Conservation (phyloP, 2,888 invertebrate genomes). For the Platerodrilus igneus region DNA sequence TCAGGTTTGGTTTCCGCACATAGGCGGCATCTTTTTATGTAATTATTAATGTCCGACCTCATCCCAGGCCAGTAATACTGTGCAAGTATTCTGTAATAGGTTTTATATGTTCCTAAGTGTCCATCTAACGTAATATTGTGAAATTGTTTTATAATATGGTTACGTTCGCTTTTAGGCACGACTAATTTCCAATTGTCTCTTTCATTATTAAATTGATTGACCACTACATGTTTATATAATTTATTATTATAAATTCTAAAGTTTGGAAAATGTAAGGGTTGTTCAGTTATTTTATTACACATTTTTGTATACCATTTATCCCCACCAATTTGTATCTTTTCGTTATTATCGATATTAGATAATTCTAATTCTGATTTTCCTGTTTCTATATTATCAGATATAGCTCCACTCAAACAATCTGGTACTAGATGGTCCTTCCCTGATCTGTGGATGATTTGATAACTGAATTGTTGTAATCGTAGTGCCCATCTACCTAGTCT, state of each 20-base stretch:
- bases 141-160: constrained; percentile 17
- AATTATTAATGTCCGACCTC: constrained; percentile 26
- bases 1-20: constrained; percentile 29
- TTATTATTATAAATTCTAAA: constrained; percentile 4
- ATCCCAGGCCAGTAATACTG: constrained; percentile 33
- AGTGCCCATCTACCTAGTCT: constrained; percentile 2
- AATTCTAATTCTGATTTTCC: no score
- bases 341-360: no score
- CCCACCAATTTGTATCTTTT: no score
- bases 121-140: constrained; percentile 31
- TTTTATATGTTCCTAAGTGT: constrained; percentile 30
- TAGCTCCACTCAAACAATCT: no score
- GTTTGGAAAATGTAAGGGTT: constrained; percentile 5
- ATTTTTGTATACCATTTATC: constrained; percentile 7
- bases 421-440: no score
- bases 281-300: not conserved
- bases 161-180: constrained; percentile 15
- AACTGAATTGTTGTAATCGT: no score
- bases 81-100: constrained; percentile 13
- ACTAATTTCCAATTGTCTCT: constrained; percentile 25
- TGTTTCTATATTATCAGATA: no score
- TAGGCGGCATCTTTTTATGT: constrained; percentile 25
- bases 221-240: constrained; percentile 5
- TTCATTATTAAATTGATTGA: constrained; percentile 9
- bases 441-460: no score